These are phyloP conservation scores for Acanthis flammea DNA, from an alignment of 2,797 vertebrate genomes.

Conservation along the genomic window DNA sequence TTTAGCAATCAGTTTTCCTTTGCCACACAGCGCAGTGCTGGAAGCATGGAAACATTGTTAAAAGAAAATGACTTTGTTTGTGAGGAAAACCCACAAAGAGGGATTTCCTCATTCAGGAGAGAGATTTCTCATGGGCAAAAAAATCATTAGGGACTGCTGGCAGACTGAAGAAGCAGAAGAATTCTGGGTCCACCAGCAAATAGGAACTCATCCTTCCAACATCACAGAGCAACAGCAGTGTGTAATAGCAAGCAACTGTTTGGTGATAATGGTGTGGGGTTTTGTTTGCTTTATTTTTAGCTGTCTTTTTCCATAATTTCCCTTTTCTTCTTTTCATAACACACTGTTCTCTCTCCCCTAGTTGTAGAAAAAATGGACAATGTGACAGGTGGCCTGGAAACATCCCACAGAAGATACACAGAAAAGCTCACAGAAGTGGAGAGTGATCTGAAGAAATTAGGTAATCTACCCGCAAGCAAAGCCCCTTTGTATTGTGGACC, in stretches of 20 bases:
- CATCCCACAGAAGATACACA: conserved; percentile 81
- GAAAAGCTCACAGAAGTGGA: conserved; percentile 91
- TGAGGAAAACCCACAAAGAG: background rate
- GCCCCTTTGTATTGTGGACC: background rate
- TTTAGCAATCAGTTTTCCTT: background rate
- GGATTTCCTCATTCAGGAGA: background rate
- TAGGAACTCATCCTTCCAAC: background rate
- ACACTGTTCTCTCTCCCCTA: conserved; percentile 69
- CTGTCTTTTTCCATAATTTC: background rate
- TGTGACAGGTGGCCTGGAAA: conserved; percentile 90
- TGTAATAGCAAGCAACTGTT: background rate
- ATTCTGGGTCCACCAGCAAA: background rate
- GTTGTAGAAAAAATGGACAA: conserved; percentile 96
- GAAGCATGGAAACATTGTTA: background rate
- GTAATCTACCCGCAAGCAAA: conserved; percentile 73
- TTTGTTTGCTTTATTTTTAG: background rate
- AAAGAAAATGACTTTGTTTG: background rate
- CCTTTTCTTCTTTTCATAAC: conserved; percentile 16
- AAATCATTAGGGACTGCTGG: background rate
- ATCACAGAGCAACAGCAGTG: background rate
- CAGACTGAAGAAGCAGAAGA: background rate
- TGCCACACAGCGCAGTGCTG: background rate
- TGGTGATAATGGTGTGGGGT: background rate
- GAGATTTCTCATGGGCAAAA: background rate
- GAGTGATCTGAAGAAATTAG: conserved; percentile 88